A percentile compares a stretch with the other conserved stretches of the same genome.
phyloP scores from a whole-genome alignment of 2,113 vertebrate species.

The Phainopepla nitens region DNA sequence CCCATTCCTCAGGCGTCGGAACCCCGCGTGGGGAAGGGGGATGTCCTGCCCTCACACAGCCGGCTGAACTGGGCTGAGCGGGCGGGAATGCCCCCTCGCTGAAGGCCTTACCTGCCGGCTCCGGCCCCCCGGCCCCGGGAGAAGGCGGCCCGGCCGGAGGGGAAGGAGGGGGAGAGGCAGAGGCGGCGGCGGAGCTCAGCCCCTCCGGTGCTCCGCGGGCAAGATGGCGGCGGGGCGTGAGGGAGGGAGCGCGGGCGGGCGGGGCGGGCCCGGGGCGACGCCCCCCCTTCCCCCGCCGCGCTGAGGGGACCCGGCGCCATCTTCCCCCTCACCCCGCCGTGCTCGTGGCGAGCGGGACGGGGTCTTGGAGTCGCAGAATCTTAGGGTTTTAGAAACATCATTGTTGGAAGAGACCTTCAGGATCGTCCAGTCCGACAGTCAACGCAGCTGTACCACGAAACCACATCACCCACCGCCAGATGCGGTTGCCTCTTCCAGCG shows the following conservation, averaged over 20 bases:
- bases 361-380: rapidly evolving
- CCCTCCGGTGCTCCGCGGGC: constrained; percentile 24
- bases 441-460: background rate
- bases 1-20: background rate
- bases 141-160: constrained; percentile 18
- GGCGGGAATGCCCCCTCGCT: background rate
- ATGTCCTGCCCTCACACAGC: background rate
- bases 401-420: too few relatives aligned
- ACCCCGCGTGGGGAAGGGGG: background rate
- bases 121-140: background rate
- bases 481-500: rapidly evolving
- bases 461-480: background rate
- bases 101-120: constrained; percentile 47
- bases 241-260: background rate
- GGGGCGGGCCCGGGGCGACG: background rate
- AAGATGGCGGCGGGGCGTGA: constrained; percentile 67
- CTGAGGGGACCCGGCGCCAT: background rate
- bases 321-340: rapidly evolving
- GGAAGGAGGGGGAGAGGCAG: background rate
- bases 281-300: background rate
- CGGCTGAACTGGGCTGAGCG: background rate
- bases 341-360: rapidly evolving
- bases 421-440: background rate
- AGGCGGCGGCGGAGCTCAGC: constrained; percentile 30
- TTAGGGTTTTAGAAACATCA: rapidly evolving